Percentiles rank a stretch among this genome's conserved stretches.
phyloP scores from a whole-genome alignment of 2,113 vertebrate genomes.

The Scomber japonicus region DNA sequence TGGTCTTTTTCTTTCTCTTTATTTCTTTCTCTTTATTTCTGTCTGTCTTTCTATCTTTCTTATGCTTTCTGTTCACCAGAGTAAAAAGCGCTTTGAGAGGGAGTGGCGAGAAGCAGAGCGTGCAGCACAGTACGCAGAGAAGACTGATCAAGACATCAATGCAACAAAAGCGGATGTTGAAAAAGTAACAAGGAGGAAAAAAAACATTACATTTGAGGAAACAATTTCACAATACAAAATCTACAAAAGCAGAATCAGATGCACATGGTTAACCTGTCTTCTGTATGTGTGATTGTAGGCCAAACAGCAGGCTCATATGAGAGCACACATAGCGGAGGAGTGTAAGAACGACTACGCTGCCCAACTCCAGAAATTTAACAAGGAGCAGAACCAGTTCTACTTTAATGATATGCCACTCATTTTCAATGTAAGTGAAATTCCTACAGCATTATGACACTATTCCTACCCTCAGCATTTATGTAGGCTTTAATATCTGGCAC shows the following conservation, averaged over 20 bases:
- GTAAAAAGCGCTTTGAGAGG: constrained; percentile 92
- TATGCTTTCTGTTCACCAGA: constrained; percentile 75
- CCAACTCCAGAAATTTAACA: constrained; percentile 91
- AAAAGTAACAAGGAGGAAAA: constrained; percentile 81
- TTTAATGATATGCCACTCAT: constrained; percentile 91
- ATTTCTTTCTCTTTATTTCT: background rate
- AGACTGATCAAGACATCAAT: constrained; percentile 91
- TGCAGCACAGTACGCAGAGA: constrained; percentile 87
- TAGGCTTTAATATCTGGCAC: background rate
- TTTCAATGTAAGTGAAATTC: constrained; percentile 86
- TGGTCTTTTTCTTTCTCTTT: background rate
- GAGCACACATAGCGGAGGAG: constrained; percentile 89
- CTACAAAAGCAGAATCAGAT: background rate
- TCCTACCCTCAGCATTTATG: background rate
- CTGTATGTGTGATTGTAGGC: constrained; percentile 80
- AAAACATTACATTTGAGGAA: background rate
- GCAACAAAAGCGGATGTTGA: constrained; percentile 94
- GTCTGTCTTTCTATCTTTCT: constrained; percentile 9
- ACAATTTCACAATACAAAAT: background rate
- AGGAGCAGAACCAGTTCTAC: constrained; percentile 91
- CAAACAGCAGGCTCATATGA: constrained; percentile 90
- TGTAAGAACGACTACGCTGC: constrained; percentile 93
- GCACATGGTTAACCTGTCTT: constrained; percentile 18
- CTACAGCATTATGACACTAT: background rate
- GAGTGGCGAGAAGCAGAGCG: constrained; percentile 93